These are phyloP conservation scores for Julus scandinavius DNA, from an alignment of 2,888 invertebrate genomes.

Conservation along the genomic window DNA sequence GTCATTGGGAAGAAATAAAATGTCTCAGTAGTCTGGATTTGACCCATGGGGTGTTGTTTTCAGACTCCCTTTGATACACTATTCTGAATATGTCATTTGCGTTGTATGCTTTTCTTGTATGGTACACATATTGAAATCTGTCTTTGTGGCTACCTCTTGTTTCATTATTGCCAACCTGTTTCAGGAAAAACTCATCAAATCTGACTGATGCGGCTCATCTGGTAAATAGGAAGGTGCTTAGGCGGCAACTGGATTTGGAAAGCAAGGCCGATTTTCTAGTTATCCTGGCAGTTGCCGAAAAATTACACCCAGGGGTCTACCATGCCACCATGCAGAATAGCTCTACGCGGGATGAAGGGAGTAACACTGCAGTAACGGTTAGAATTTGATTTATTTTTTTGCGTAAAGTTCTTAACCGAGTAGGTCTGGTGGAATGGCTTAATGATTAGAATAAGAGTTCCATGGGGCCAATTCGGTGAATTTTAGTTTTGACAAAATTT, in stretches of 20 bases:
- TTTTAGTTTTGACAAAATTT: not conserved
- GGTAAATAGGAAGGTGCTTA: constrained; percentile 51
- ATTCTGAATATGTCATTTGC: not conserved
- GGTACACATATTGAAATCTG: not conserved
- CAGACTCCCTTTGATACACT: no score
- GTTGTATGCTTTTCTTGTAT: not conserved
- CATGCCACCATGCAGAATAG: constrained; percentile 43
- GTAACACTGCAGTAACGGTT: not conserved
- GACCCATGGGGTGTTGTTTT: no score
- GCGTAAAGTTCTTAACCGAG: not conserved
- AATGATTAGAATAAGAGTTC: not conserved
- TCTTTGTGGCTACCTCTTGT: not conserved
- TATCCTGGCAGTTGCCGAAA: constrained; percentile 57
- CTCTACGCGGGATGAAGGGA: not conserved
- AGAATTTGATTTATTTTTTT: not conserved
- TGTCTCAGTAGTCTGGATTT: no score
- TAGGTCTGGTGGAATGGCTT: not conserved
- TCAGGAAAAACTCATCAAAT: constrained; percentile 3
- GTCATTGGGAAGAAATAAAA: no score
- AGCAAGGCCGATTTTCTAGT: constrained; percentile 53
- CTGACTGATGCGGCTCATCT: not conserved
- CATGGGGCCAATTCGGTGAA: not conserved
- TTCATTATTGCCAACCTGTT: not conserved
- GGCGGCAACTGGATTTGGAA: constrained; percentile 51
- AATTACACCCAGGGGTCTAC: constrained; percentile 55